These are phyloP conservation scores for Malurus splendens DNA, from an alignment of 2,797 vertebrate species.

Conservation along the genomic window DNA sequence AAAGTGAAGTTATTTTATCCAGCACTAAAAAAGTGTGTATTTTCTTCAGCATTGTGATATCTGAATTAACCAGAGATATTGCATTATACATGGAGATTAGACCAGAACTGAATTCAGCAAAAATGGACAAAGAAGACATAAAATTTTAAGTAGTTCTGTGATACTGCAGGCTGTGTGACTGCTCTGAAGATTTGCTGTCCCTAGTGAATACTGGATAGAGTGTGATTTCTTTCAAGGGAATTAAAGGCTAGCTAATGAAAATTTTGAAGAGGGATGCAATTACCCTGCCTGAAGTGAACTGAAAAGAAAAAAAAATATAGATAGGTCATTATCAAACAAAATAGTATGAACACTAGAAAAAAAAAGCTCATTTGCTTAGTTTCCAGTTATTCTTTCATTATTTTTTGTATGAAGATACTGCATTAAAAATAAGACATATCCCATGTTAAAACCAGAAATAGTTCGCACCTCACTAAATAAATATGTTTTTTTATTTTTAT, in stretches of 20 bases:
- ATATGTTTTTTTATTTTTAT: background rate
- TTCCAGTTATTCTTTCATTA: background rate
- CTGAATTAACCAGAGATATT: conserved; percentile 12
- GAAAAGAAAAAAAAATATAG: background rate
- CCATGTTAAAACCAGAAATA: background rate
- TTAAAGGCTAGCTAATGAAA: conserved; percentile 11
- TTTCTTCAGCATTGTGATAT: background rate
- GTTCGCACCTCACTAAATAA: background rate
- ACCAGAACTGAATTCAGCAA: background rate
- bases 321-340: background rate
- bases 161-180: background rate
- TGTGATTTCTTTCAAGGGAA: conserved; percentile 1
- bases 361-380: background rate
- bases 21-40: background rate
- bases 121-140: background rate
- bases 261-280: background rate
- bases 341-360: background rate
- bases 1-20: background rate
- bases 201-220: conserved; percentile 28
- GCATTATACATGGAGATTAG: conserved; percentile 15
- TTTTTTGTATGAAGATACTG: background rate
- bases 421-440: background rate
- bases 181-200: background rate
- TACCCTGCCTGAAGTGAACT: background rate
- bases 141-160: conserved; percentile 38